Evolutionary conservation across 2,113 vertebrate genomes (phyloP).

Genomic region (Albula goreensis): DNA sequence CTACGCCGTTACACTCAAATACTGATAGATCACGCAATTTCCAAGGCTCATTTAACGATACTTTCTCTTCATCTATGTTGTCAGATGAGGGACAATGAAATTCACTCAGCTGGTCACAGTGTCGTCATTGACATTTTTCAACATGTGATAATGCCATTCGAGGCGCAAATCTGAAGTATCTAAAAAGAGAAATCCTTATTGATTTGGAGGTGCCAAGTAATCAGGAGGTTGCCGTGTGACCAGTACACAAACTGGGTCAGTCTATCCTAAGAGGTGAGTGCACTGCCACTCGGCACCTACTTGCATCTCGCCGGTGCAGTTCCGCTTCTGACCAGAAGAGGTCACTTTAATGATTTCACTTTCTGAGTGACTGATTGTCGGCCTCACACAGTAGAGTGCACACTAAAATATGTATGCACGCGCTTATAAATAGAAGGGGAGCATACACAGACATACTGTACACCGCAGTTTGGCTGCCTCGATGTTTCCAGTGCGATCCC

Average conservation of each 20-base stretch:
- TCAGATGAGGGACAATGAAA: not conserved
- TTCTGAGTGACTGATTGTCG: not conserved
- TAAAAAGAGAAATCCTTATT: not conserved
- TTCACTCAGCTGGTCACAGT: not conserved
- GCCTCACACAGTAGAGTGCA: not conserved
- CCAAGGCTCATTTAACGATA: not conserved
- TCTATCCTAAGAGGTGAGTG: not conserved
- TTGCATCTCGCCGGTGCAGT: not conserved
- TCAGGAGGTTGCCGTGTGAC: not conserved
- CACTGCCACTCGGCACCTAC: not conserved
- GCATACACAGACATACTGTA: not conserved
- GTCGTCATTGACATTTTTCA: not conserved
- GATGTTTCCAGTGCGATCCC: not conserved
- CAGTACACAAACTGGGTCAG: not conserved
- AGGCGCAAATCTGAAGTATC: not conserved
- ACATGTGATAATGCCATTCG: not conserved
- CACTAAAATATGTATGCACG: conserved; percentile 8
- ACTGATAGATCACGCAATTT: not conserved
- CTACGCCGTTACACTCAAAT: not conserved
- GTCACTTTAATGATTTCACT: conserved; percentile 2
- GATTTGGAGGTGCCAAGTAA: not conserved
- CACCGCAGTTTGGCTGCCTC: not conserved
- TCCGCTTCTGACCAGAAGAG: conserved; percentile 18
- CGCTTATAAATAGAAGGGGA: conserved; percentile 22
- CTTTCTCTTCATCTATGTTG: not conserved